These are phyloP conservation scores for Poecilia latipinna DNA, from an alignment of 2,113 vertebrate species.

Conservation along the genomic window DNA sequence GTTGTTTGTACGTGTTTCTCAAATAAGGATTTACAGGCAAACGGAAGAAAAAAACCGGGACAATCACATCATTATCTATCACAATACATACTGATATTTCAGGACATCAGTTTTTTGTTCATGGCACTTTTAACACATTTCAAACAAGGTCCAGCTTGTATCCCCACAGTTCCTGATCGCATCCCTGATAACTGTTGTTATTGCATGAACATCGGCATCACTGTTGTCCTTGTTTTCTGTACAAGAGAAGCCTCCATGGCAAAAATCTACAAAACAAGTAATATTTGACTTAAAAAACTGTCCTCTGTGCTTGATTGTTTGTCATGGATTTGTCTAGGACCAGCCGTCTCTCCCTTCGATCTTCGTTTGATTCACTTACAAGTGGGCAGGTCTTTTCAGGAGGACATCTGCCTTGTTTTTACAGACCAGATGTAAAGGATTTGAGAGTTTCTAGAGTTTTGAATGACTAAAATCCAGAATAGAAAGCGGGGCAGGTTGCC, in stretches of 20 bases:
- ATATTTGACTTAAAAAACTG: constrained; percentile 89
- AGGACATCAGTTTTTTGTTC: constrained; percentile 25
- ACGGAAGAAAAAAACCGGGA: constrained; percentile 40
- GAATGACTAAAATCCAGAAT: constrained; percentile 33
- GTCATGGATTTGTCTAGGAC: constrained; percentile 84
- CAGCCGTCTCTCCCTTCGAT: constrained; percentile 83
- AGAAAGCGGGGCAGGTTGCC: constrained; percentile 17
- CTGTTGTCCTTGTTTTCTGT: constrained; percentile 45
- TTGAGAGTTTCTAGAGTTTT: constrained; percentile 30
- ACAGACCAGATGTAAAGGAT: constrained; percentile 18
- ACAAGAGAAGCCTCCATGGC: constrained; percentile 43
- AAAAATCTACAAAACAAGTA: constrained; percentile 81
- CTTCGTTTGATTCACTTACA: constrained; percentile 23
- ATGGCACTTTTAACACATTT: constrained; percentile 19
- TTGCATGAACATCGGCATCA: constrained; percentile 42
- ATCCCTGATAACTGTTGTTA: constrained; percentile 56
- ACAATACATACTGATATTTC: constrained; percentile 38
- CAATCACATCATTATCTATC: constrained; percentile 37
- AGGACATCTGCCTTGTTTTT: constrained; percentile 68
- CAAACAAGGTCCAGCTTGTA: constrained; percentile 10
- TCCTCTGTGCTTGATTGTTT: constrained; percentile 94
- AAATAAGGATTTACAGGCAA: constrained; percentile 47
- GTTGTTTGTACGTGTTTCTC: constrained; percentile 39
- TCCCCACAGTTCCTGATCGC: constrained; percentile 37
- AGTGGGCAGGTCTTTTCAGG: constrained; percentile 49